These are phyloP conservation scores for Megatriorchis doriae DNA, from an alignment of 2,113 vertebrate species.

Conservation along the genomic window DNA sequence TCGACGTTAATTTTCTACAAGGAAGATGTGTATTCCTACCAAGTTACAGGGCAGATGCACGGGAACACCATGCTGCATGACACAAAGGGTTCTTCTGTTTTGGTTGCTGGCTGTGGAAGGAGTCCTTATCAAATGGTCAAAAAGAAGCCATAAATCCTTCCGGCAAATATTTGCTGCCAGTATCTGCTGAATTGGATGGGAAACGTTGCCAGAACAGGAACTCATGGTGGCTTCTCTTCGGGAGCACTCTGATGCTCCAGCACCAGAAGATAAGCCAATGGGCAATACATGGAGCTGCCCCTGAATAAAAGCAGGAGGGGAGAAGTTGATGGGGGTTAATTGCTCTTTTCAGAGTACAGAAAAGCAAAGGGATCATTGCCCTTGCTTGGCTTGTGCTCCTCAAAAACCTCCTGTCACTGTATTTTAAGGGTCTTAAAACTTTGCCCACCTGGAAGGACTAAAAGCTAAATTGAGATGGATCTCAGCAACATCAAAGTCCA, in stretches of 20 bases:
- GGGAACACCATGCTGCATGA: background rate
- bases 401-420: background rate
- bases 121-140: background rate
- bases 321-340: no score
- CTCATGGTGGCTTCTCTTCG: fast-evolving
- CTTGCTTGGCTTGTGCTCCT: background rate
- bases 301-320: background rate
- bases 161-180: background rate
- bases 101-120: no score
- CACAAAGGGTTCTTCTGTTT: background rate
- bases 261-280: background rate
- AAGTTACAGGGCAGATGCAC: background rate
- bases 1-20: background rate
- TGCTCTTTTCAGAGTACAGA: background rate
- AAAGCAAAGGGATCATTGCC: background rate
- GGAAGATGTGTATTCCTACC: background rate
- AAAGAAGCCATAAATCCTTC: background rate
- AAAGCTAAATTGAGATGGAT: background rate
- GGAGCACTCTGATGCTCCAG: fast-evolving
- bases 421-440: background rate
- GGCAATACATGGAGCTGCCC: background rate
- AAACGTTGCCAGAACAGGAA: background rate
- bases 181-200: background rate
- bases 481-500: background rate
- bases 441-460: background rate